Base-by-base conservation (phyloP, 2,888 invertebrate species). In the Drosophila subquinaria region DNA sequence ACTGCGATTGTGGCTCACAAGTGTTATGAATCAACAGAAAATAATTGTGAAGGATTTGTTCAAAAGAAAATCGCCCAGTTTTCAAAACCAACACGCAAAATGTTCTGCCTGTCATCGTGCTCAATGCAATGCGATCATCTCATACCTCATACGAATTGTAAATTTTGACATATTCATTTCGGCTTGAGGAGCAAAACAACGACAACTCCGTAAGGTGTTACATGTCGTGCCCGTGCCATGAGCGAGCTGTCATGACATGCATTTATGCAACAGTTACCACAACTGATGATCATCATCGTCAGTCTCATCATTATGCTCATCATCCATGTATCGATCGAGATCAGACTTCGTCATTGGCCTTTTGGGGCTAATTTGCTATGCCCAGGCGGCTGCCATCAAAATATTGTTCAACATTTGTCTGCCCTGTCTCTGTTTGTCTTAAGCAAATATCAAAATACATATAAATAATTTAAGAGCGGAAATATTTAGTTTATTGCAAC, bases 401-500 rank as follows among this genome's bases (percentile, higher is more conserved):
- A 88, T 88, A 88, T 88, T 88, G 87, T 87, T 88, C 75, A 82
- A 82, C 84, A 86, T 73, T 86, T 83, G 77, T 88, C 77, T 55
- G 57, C 30, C 65, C 27, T 48, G 27, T 27, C 27, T 27, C 23
- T 73, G 70, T 76, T 76, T 76, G 76, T 68, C 85, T 80, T 73
- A 71, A 78, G 50, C 85, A 82, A 84, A 87, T 82, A 79, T 73
- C 73, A 55, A 55, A 70, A 30, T 8, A 2, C 8, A 8, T 68
- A 72, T 78, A 82, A 88, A 89, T 86, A 90, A 90, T 90, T 90
- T 89, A 88, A 77, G 77, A 85, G 88, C 91, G 91, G 91, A 91
- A 86, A 91, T 90, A 90, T 91, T 91, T 87, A 91, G 90, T 91
- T 91, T 91, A 91, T 91, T 91, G 90, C 86, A 67, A 62, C 51